Percentiles rank a stretch among this genome's conserved stretches.
These are phyloP conservation scores for Anadara kagoshimensis DNA, from an alignment of 1,140 invertebrate species.

Conservation along the genomic window DNA sequence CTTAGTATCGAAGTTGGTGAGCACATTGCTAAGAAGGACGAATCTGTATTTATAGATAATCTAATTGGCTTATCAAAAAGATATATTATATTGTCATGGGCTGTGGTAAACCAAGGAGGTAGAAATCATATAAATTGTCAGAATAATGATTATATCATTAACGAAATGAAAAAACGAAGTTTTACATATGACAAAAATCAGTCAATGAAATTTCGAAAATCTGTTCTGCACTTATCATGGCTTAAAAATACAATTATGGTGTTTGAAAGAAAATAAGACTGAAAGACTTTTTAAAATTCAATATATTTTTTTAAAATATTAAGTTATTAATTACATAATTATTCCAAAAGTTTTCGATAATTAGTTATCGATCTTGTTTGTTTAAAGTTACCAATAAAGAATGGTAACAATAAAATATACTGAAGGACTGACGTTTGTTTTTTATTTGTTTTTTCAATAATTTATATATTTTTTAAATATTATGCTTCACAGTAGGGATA, in stretches of 20 bases:
- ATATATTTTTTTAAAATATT: no score
- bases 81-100: constrained; percentile 50
- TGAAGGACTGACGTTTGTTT: no score
- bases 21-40: constrained; percentile 41
- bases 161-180: constrained; percentile 32
- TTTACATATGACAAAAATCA: constrained; percentile 31
- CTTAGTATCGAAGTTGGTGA: constrained; percentile 33
- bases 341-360: no score
- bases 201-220: constrained; percentile 26
- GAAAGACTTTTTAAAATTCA: no score
- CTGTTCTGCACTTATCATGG: constrained; percentile 23
- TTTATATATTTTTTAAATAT: no score
- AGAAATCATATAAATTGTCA: constrained; percentile 43
- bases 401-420: no score
- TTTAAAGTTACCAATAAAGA: no score
- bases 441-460: no score
- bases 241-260: constrained; percentile 42
- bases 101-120: constrained; percentile 41
- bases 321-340: no score
- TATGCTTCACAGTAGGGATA: no score
- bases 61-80: constrained; percentile 42
- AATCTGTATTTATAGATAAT: constrained; percentile 52
- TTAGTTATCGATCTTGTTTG: no score
- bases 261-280: constrained; percentile 26
- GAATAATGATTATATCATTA: constrained; percentile 28